Percentiles rank a stretch among this genome's conserved stretches.
Evolutionary conservation across 1,140 invertebrate genomes (phyloP).

Genomic region (Drosophila malerkotliana): DNA sequence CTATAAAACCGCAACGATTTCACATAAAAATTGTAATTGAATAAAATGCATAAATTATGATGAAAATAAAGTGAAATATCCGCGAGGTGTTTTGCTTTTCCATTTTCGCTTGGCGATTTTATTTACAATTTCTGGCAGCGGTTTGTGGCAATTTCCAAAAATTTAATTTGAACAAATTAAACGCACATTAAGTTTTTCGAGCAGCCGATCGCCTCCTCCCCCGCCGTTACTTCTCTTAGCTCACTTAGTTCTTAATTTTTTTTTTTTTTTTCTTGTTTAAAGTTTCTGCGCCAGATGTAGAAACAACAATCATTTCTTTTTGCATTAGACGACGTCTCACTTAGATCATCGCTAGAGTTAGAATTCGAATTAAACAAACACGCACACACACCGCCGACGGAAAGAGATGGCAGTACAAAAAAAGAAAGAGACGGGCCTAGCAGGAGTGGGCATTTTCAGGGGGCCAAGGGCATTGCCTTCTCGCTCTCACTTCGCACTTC

Average conservation of each 20-base stretch:
- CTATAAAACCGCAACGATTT: slow-evolving; percentile 26
- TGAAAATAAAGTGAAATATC: slow-evolving; percentile 48
- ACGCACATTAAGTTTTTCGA: slow-evolving; percentile 73
- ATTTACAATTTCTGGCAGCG: slow-evolving; percentile 35
- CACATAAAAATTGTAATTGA: slow-evolving; percentile 53
- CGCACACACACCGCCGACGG: slow-evolving; percentile 17
- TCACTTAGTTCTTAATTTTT: slow-evolving; percentile 1
- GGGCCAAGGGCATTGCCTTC: slow-evolving; percentile 19
- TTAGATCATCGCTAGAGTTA: slow-evolving; percentile 81
- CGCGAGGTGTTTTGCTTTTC: slow-evolving; percentile 42
- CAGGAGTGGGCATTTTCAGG: neutral
- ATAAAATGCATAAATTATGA: slow-evolving; percentile 26
- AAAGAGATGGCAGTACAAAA: neutral
- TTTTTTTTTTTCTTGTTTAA: slow-evolving; percentile 39
- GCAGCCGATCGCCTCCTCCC: neutral
- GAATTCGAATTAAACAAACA: slow-evolving; percentile 76
- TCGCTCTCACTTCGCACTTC: slow-evolving; percentile 7
- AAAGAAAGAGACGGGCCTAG: slow-evolving; percentile 5
- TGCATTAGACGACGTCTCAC: slow-evolving; percentile 67
- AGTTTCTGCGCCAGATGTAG: slow-evolving; percentile 67
- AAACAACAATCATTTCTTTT: slow-evolving; percentile 45
- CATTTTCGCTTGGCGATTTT: slow-evolving; percentile 17
- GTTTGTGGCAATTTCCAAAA: slow-evolving; percentile 28
- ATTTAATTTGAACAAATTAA: slow-evolving; percentile 75
- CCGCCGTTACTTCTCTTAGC: no score